A percentile compares a stretch with the other conserved stretches of the same genome.
These are phyloP conservation scores for Eupithecia abbreviata DNA, from an alignment of 2,888 invertebrate genomes.

Conservation along the genomic window DNA sequence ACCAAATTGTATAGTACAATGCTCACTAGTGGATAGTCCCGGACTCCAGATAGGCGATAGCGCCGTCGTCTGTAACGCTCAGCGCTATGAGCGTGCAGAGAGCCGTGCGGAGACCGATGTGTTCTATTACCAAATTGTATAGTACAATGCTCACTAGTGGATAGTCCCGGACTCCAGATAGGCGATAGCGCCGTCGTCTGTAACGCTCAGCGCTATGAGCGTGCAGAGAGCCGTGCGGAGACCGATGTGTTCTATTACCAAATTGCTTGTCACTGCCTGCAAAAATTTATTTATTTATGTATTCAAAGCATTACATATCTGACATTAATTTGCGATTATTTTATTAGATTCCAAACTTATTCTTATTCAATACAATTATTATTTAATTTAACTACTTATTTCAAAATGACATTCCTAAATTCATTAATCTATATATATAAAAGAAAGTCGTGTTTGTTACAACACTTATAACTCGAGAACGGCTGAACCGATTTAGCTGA, in stretches of 20 bases:
- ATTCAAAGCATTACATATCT: too few species aligned
- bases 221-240: slow-evolving; percentile 71
- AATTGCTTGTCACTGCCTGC: slow-evolving; percentile 63
- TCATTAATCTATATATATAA: too few species aligned
- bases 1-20: neutral
- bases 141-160: slow-evolving; percentile 62
- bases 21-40: slow-evolving; percentile 74
- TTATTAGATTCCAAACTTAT: too few species aligned
- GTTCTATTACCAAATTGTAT: slow-evolving; percentile 53
- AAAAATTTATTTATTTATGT: neutral
- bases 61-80: slow-evolving; percentile 72
- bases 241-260: slow-evolving; percentile 69
- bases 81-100: slow-evolving; percentile 64
- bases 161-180: slow-evolving; percentile 70
- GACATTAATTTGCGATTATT: too few species aligned
- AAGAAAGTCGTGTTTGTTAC: too few species aligned
- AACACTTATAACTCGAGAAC: too few species aligned
- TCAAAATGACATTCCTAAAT: too few species aligned
- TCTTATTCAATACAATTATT: too few species aligned
- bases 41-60: slow-evolving; percentile 66
- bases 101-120: slow-evolving; percentile 71
- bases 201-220: slow-evolving; percentile 65
- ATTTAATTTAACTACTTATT: too few species aligned
- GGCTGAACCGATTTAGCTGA: too few species aligned
- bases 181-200: slow-evolving; percentile 69